Conservation (phyloP, 1,140 invertebrate genomes). For the Leucophenga varia region DNA sequence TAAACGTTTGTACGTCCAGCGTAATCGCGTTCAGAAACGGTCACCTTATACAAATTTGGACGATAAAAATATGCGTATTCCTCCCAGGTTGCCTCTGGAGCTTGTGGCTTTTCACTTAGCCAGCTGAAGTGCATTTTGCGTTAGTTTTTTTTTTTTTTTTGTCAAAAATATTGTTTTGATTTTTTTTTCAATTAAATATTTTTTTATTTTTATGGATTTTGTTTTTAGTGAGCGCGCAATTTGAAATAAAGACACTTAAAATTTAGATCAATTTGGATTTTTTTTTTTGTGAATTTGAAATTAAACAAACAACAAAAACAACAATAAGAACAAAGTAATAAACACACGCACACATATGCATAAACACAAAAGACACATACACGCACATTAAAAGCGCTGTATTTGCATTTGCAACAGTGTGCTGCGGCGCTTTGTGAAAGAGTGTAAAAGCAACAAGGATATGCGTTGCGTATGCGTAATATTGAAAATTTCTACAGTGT, state of each 20-base stretch:
- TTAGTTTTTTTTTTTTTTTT: conserved; percentile 2
- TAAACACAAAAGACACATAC: too few relatives aligned
- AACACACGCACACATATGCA: too few relatives aligned
- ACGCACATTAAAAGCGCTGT: too few relatives aligned
- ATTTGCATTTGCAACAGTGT: too few relatives aligned
- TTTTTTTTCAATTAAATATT: conserved; percentile 14
- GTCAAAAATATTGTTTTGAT: conserved; percentile 18
- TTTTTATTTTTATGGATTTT: conserved; percentile 6
- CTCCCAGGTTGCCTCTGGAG: conserved; percentile 55
- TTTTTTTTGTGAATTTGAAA: too few relatives aligned
- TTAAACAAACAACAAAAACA: too few relatives aligned
- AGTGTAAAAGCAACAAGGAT: conserved; percentile 29
- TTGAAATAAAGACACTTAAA: conserved; percentile 57
- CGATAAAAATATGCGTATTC: conserved; percentile 58
- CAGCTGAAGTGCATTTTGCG: conserved; percentile 55
- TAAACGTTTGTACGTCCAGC: conserved; percentile 61
- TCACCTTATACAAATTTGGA: conserved; percentile 57
- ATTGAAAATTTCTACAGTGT: not conserved
- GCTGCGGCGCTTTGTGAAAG: too few relatives aligned
- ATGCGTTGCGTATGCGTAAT: conserved; percentile 9
- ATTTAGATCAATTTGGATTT: conserved; percentile 48
- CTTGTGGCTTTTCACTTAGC: conserved; percentile 41
- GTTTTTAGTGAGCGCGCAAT: conserved; percentile 16
- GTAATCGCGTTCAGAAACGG: conserved; percentile 65
- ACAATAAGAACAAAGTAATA: too few relatives aligned